Evolutionary conservation across 2,888 invertebrate species (phyloP).

Genomic region (Drosophila testacea): DNA sequence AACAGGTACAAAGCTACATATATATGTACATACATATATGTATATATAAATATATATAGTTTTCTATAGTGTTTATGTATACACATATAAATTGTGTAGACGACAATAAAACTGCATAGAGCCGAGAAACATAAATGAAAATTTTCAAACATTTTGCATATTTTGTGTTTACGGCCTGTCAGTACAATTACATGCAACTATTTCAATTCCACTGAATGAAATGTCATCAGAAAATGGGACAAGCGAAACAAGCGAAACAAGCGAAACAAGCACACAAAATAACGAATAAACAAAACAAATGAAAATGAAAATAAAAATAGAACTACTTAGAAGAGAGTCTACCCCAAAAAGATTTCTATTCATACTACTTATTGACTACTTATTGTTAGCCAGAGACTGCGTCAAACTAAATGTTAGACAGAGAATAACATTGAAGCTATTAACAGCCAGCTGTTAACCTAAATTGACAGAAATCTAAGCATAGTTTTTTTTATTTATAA

Average conservation of each 20-base stretch:
- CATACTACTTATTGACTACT: conserved; percentile 25
- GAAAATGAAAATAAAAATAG: conserved; percentile 22
- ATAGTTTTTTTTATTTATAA: background rate
- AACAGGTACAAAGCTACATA: background rate
- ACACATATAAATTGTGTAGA: background rate
- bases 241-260: conserved; percentile 17
- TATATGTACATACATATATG: conserved; percentile 25
- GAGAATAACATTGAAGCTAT: conserved; percentile 41
- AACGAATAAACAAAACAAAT: conserved; percentile 7
- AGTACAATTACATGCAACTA: conserved; percentile 38
- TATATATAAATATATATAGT: conserved; percentile 2
- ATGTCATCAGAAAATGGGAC: conserved; percentile 53
- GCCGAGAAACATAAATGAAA: conserved; percentile 1
- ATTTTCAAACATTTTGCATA: conserved; percentile 11
- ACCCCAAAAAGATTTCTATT: conserved; percentile 25
- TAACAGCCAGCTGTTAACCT: conserved; percentile 46
- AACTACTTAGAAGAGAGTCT: conserved; percentile 31
- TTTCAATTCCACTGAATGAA: conserved; percentile 50
- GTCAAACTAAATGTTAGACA: conserved; percentile 40
- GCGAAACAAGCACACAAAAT: background rate
- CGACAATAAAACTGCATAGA: conserved; percentile 17
- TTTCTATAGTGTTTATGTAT: background rate
- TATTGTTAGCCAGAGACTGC: conserved; percentile 11
- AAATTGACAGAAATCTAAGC: conserved; percentile 13
- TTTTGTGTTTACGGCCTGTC: conserved; percentile 52